These are phyloP conservation scores for Bubo blakistoni DNA, from an alignment of 2,113 vertebrate genomes.

Conservation along the genomic window DNA sequence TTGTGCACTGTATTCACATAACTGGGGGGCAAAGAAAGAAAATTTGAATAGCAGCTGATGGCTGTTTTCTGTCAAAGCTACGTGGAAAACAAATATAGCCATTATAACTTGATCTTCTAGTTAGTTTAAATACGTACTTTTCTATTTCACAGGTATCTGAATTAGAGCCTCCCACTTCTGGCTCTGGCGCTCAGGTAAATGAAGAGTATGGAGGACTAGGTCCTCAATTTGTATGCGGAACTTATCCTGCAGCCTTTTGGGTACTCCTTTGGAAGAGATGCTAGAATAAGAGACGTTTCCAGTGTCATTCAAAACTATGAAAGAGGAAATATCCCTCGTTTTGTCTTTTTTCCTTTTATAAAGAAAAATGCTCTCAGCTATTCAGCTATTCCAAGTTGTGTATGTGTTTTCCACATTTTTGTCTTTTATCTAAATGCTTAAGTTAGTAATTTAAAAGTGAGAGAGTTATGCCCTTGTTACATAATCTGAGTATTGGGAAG, in stretches of 20 bases:
- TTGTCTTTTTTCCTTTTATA: not conserved
- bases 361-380: not conserved
- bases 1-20: not conserved
- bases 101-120: not conserved
- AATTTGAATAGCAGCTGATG: not conserved
- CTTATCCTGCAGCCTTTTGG: not conserved
- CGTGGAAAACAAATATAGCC: not conserved
- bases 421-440: not conserved
- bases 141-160: not conserved
- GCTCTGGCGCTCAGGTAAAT: not conserved
- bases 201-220: not conserved
- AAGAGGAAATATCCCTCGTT: not conserved
- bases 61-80: not conserved
- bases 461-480: not conserved
- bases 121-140: not conserved
- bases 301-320: not conserved
- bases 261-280: not conserved
- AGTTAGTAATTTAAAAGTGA: not conserved
- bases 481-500: not conserved
- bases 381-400: not conserved
- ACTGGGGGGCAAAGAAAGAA: not conserved
- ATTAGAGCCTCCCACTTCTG: not conserved
- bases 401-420: not conserved
- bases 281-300: not conserved
- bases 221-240: not conserved